phyloP scores from a whole-genome alignment of 2,888 invertebrate genomes.

The Polietes domitor region DNA sequence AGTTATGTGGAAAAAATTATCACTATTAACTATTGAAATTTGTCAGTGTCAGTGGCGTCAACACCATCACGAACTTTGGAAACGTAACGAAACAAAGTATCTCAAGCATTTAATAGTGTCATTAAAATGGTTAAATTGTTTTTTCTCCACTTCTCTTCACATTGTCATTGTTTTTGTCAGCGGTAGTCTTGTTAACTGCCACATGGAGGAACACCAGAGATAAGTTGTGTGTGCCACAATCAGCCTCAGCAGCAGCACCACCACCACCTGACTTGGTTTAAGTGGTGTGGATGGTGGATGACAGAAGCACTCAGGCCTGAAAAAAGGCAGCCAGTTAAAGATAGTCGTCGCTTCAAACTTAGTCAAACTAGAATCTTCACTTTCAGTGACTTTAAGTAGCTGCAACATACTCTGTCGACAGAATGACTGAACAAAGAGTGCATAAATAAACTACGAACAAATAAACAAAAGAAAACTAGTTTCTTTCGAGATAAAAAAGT shows the following conservation, averaged over 20 bases:
- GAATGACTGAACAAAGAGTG: constrained; percentile 21
- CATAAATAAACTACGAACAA: constrained; percentile 14
- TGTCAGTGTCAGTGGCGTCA: neutral
- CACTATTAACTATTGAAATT: neutral
- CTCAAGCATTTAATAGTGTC: constrained; percentile 65
- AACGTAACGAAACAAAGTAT: constrained; percentile 45
- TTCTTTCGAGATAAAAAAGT: neutral
- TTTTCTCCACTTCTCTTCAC: neutral
- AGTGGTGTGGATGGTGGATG: constrained; percentile 59
- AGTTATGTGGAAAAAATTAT: constrained; percentile 9
- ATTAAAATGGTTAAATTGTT: constrained; percentile 56
- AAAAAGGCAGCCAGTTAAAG: constrained; percentile 18
- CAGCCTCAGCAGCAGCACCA: constrained; percentile 2
- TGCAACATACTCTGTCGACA: neutral
- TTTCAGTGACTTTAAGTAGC: constrained; percentile 23
- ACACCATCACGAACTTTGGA: neutral
- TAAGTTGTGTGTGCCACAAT: constrained; percentile 5
- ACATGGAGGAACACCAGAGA: neutral
- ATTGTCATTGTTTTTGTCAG: constrained; percentile 12
- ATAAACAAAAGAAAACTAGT: constrained; percentile 23
- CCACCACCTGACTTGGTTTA: constrained; percentile 37
- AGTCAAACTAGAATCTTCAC: constrained; percentile 8
- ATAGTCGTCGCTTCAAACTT: neutral
- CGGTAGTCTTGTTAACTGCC: neutral
- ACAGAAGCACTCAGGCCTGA: constrained; percentile 65